A percentile compares a stretch with the other conserved stretches of the same genome.
Conservation (phyloP, 2,888 invertebrate genomes). For the Chloromyia formosa region DNA sequence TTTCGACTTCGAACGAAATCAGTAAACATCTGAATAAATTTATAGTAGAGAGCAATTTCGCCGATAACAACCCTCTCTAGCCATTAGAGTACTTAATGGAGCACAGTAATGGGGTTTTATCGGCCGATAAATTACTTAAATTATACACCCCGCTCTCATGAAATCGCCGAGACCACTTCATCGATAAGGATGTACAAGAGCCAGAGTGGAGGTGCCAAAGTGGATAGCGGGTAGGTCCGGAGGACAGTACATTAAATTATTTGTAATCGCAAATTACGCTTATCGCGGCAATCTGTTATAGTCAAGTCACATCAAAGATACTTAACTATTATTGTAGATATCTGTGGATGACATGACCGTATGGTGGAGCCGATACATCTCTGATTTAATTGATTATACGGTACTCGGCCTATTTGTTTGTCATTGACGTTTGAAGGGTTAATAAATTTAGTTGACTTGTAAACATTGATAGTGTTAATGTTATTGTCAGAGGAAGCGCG, state of each 20-base stretch:
- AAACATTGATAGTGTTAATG: slow-evolving; percentile 39
- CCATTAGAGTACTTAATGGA: slow-evolving; percentile 24
- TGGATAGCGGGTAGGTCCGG: not conserved
- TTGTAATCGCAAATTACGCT: slow-evolving; percentile 39
- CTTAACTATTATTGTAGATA: slow-evolving; percentile 7
- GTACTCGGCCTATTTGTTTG: slow-evolving; percentile 30
- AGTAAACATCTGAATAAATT: not conserved
- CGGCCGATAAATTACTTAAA: slow-evolving; percentile 38
- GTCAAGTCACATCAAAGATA: slow-evolving; percentile 34
- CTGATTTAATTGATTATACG: slow-evolving; percentile 40
- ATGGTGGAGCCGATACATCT: slow-evolving; percentile 24
- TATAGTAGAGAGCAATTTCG: not conserved
- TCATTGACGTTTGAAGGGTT: slow-evolving; percentile 40
- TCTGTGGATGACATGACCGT: no score
- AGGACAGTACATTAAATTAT: slow-evolving; percentile 24
- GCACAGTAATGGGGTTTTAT: slow-evolving; percentile 27
- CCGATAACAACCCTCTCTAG: slow-evolving; percentile 9
- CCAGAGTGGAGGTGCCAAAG: not conserved
- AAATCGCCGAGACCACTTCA: not conserved
- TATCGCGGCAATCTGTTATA: slow-evolving; percentile 35
- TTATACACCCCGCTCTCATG: slow-evolving; percentile 10
- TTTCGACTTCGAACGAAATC: slow-evolving; percentile 18
- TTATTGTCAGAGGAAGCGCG: slow-evolving; percentile 31
- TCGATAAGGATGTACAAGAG: not conserved
- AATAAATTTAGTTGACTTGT: slow-evolving; percentile 40